Conservation (phyloP, 1,140 invertebrate species). For the Sycophila sp. region DNA sequence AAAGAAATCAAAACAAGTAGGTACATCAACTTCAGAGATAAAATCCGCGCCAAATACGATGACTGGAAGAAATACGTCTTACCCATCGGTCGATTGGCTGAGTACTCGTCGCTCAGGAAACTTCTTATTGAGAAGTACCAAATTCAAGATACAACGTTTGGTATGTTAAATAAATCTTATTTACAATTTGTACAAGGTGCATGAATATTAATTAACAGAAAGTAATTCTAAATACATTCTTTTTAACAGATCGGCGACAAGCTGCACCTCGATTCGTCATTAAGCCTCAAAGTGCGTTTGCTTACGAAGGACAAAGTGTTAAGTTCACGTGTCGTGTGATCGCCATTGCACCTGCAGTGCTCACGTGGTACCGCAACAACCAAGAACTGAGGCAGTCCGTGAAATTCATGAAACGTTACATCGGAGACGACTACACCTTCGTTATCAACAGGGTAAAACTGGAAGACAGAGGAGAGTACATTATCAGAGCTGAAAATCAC, state of each 20-base stretch:
- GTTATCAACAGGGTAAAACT: slow-evolving; percentile 95
- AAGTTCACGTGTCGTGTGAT: slow-evolving; percentile 98
- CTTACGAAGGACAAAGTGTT: slow-evolving; percentile 96
- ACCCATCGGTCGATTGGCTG: slow-evolving; percentile 94
- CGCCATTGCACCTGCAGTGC: slow-evolving; percentile 90
- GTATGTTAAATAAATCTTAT: too few relatives aligned
- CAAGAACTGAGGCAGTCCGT: slow-evolving; percentile 95
- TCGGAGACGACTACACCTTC: slow-evolving; percentile 96
- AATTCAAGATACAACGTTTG: slow-evolving; percentile 95
- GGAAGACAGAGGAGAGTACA: slow-evolving; percentile 96
- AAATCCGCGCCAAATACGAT: slow-evolving; percentile 84
- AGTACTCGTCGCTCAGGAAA: slow-evolving; percentile 97
- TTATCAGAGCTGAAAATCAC: slow-evolving; percentile 96
- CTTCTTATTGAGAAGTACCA: slow-evolving; percentile 95
- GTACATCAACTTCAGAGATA: slow-evolving; percentile 88
- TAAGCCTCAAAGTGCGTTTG: slow-evolving; percentile 92
- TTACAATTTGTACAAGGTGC: too few relatives aligned
- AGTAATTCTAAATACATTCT: background rate
- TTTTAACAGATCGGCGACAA: slow-evolving; percentile 87
- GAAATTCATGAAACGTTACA: slow-evolving; percentile 99
- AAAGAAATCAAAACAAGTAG: slow-evolving; percentile 82
- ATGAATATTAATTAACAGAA: too few relatives aligned
- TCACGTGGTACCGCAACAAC: slow-evolving; percentile 96
- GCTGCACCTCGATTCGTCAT: slow-evolving; percentile 98
- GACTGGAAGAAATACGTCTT: slow-evolving; percentile 93